Conservation (phyloP, 2,888 invertebrate genomes). For the Morpho deidamia region DNA sequence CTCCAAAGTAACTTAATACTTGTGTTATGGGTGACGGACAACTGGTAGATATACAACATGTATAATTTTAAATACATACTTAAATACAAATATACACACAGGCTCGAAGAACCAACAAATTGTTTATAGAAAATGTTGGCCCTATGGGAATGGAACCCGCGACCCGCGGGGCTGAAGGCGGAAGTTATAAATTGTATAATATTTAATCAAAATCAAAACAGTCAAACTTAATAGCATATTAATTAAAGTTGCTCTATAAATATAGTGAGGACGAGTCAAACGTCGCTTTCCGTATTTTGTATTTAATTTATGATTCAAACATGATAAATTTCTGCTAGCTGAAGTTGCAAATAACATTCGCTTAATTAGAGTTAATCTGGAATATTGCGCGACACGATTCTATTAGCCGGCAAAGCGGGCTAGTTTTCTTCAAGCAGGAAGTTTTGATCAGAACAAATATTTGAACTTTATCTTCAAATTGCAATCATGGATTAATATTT, state of each 20-base stretch:
- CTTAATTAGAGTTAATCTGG: conserved; percentile 71
- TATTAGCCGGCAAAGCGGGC: conserved; percentile 48
- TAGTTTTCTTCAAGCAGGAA: conserved; percentile 7
- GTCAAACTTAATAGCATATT: conserved; percentile 1
- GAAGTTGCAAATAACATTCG: conserved; percentile 65
- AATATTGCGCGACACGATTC: conserved; percentile 61
- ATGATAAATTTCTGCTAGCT: conserved; percentile 49
- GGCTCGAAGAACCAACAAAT: too few species aligned
- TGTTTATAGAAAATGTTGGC: too few species aligned
- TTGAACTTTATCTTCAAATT: neutral
- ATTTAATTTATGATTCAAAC: conserved; percentile 37
- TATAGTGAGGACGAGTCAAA: conserved; percentile 11
- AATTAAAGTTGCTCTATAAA: conserved; percentile 13
- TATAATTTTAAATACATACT: too few species aligned
- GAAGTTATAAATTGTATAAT: too few species aligned
- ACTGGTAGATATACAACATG: too few species aligned
- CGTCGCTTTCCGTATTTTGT: conserved; percentile 13
- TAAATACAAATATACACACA: too few species aligned
- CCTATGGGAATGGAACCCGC: too few species aligned
- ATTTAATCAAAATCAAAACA: too few species aligned
- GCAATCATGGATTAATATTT: conserved; percentile 37
- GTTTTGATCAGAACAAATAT: neutral
- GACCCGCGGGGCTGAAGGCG: too few species aligned
- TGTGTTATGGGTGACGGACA: too few species aligned
- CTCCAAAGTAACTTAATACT: too few species aligned